A percentile compares a stretch with the other conserved stretches of the same genome.
phyloP scores from a whole-genome alignment of 2,113 vertebrate species.

The Esox niger region DNA sequence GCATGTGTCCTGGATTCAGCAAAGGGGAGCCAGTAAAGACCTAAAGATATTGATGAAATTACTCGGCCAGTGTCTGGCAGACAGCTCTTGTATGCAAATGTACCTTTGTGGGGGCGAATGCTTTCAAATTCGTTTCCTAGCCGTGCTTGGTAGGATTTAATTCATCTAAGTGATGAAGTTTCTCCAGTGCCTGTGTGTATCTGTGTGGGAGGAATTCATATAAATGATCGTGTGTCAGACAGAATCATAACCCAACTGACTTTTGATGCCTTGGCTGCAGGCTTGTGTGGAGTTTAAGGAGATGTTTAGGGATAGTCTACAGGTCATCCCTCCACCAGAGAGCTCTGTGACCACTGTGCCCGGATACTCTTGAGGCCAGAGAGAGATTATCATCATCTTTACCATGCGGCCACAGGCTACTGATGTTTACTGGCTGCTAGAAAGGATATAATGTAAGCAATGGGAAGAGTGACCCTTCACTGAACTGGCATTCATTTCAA shows the following conservation, averaged over 20 bases:
- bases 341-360: neutral
- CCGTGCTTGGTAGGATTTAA: neutral
- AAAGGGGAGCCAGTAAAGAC: neutral
- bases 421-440: neutral
- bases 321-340: neutral
- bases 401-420: neutral
- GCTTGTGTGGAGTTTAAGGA: neutral
- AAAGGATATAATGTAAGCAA: neutral
- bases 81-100: neutral
- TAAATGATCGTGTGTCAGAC: neutral
- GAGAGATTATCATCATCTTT: neutral
- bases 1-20: slow-evolving; percentile 3
- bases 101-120: neutral
- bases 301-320: neutral
- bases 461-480: neutral
- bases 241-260: neutral
- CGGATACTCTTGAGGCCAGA: neutral
- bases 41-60: neutral
- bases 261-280: neutral
- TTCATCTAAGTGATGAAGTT: neutral
- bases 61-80: neutral
- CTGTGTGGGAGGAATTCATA: neutral
- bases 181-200: neutral
- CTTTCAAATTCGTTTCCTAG: neutral
- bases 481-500: neutral